Percentiles rank a stretch among this genome's conserved stretches.
These are phyloP conservation scores for Ferdinandea cuprea DNA, from an alignment of 2,888 invertebrate species.

Conservation along the genomic window DNA sequence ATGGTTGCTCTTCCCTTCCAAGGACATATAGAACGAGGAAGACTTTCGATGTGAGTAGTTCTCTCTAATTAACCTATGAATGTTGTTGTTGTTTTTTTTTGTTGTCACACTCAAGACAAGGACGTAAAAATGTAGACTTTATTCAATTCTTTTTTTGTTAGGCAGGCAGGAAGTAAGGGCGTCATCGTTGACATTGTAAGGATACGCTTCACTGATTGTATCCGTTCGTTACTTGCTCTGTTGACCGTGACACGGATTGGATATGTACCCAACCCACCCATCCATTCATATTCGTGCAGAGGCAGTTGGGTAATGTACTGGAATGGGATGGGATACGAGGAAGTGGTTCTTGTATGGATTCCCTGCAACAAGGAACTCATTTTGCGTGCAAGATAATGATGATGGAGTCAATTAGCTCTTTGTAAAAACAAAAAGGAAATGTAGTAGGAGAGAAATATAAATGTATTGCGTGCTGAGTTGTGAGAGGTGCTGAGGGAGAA, in stretches of 20 bases:
- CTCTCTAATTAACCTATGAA: slow-evolving; percentile 59
- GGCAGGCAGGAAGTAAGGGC: slow-evolving; percentile 2
- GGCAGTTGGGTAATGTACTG: not conserved
- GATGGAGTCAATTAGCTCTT: too few species aligned
- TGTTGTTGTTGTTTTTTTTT: slow-evolving; percentile 19
- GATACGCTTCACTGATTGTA: slow-evolving; percentile 28
- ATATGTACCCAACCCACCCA: too few species aligned
- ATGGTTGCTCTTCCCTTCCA: not conserved
- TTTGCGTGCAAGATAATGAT: not conserved
- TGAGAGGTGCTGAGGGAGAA: too few species aligned
- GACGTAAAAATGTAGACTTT: not conserved
- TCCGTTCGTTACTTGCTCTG: slow-evolving; percentile 11
- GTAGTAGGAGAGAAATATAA: too few species aligned
- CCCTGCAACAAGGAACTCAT: not conserved
- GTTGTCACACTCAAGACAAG: not conserved
- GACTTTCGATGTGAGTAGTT: slow-evolving; percentile 6
- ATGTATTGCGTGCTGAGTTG: too few species aligned
- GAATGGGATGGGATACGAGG: not conserved
- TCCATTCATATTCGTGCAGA: slow-evolving; percentile 17
- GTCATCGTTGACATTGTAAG: slow-evolving; percentile 8
- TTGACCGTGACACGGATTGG: slow-evolving; percentile 38
- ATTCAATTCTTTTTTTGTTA: slow-evolving; percentile 1
- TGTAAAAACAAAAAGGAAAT: too few species aligned
- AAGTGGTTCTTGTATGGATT: slow-evolving; percentile 1
- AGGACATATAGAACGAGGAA: slow-evolving; percentile 6